Base-by-base conservation (phyloP, 2,113 vertebrate genomes). In the Tretioscincus oriximinensis region DNA sequence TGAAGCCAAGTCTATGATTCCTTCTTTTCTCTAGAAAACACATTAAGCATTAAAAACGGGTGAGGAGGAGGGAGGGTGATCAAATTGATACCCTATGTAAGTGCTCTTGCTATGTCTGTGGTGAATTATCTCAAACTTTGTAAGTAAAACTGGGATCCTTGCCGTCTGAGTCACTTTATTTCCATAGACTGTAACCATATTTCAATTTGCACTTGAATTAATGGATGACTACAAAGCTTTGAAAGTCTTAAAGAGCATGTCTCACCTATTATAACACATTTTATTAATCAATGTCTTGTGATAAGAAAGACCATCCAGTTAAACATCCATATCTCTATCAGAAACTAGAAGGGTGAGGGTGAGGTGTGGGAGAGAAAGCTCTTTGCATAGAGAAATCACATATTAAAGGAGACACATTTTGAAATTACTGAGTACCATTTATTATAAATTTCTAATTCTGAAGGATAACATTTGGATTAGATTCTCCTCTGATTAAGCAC, bases 1-100 rank as follows among this genome's bases (percentile, higher is more conserved):
- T 86, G 87, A 90, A 89, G 74, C 60, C 73, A 75, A 76, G 54
- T 76, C n/a, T 77, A 45, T 72, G 51, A 31, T 3, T 64, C 74
- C 22, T 60, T 8, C 71, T 79, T 20, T 41, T 26, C 73, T 84
- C 69, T 71, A 73, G 84, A 87, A 89, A 92, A 89, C 83, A 54
- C 68, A 80, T 83, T 73, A 87, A 86, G 18, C 71, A 85, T 81
- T 89, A 69, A 35, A 14, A 7, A 20, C n/a, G 18, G 49, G 58
- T 80, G 26, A 75, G 2, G 71, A n/a, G 8, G n/a, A 78, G 16
- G 64, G 8, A 80, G 60, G 67, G 64, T 87, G 75, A 82, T 18
- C 64, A 89, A 91, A 92, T 81, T 89, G 87, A 92, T 89, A 86
- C 74, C 90, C 81, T 90, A 86, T 91, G 84, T 82, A 90, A 84